Percentiles rank a stretch among this genome's conserved stretches.
Evolutionary conservation across 1,140 invertebrate genomes (phyloP).

Genomic region (Zaprionus ghesquierei): DNA sequence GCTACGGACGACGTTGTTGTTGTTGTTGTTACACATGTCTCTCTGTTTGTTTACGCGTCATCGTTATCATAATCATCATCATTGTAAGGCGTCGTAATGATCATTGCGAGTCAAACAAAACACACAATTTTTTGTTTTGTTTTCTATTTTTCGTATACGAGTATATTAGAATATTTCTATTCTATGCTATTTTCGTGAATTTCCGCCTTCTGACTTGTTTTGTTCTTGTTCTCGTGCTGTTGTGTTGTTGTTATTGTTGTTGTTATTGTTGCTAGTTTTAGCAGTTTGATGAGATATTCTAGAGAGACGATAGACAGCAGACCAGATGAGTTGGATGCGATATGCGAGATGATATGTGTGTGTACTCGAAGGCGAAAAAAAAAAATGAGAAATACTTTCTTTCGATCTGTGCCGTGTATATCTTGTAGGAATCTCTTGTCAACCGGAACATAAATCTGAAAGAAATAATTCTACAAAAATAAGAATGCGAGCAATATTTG

Average conservation of each 20-base stretch:
- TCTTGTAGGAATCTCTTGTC: conserved; percentile 12
- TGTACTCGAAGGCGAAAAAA: no score
- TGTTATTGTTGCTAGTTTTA: conserved; percentile 22
- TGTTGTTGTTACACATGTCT: conserved; percentile 6
- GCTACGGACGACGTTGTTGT: not conserved
- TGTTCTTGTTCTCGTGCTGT: conserved; percentile 3
- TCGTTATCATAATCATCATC: conserved; percentile 9
- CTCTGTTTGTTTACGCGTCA: conserved; percentile 26
- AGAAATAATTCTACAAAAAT: conserved; percentile 22
- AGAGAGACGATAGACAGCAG: conserved; percentile 1
- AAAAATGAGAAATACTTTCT: conserved; percentile 14
- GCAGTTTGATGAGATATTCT: conserved; percentile 27
- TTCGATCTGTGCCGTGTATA: not conserved
- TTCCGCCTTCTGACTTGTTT: conserved; percentile 38
- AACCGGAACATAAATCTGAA: conserved; percentile 29
- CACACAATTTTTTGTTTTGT: conserved; percentile 16
- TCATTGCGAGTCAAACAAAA: not conserved
- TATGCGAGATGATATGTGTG: not conserved
- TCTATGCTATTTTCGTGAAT: conserved; percentile 31
- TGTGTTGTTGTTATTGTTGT: conserved; percentile 6
- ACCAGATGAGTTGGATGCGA: not conserved
- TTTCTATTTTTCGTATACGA: conserved; percentile 18
- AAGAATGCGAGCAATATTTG: conserved; percentile 16
- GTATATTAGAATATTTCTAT: conserved; percentile 37
- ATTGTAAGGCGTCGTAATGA: conserved; percentile 2